Evolutionary conservation across 2,797 vertebrate species (phyloP).

Genomic region (Myioborus melanocephalus): DNA sequence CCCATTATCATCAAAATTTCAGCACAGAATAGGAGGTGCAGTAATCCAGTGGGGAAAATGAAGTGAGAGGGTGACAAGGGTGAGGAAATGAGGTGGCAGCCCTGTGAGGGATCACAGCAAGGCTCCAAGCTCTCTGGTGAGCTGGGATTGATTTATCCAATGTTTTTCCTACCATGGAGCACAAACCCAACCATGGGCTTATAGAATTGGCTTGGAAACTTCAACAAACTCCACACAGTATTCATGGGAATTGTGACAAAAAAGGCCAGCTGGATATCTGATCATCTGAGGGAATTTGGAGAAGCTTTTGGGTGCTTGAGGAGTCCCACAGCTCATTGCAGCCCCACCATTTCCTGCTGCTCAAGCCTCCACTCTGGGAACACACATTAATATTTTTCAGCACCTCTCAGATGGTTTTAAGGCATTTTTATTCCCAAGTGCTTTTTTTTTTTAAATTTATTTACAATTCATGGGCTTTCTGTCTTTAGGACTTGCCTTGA

Average conservation of each 20-base stretch:
- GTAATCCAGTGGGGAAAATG: not conserved
- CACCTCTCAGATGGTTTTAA: not conserved
- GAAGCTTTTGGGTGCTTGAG: not conserved
- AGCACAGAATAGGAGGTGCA: not conserved
- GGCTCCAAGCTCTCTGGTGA: not conserved
- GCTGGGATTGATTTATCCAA: rapidly evolving
- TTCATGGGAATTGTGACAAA: not conserved
- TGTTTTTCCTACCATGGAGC: not conserved
- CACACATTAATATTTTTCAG: not conserved
- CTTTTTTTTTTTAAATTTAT: not conserved
- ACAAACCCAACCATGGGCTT: not conserved
- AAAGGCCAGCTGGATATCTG: not conserved
- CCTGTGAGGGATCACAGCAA: not conserved
- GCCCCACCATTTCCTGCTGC: not conserved
- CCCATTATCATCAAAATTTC: not conserved
- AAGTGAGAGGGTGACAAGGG: not conserved
- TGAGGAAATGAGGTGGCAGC: not conserved
- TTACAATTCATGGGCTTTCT: not conserved
- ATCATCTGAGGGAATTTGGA: not conserved
- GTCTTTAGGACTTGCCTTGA: not conserved
- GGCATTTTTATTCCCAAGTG: not conserved
- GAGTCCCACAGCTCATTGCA: not conserved
- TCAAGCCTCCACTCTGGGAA: not conserved
- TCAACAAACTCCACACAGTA: not conserved
- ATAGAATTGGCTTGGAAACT: not conserved